A percentile compares a stretch with the other conserved stretches of the same genome.
Conservation (phyloP, 2,797 vertebrate species). For the Nyctalus aviator region DNA sequence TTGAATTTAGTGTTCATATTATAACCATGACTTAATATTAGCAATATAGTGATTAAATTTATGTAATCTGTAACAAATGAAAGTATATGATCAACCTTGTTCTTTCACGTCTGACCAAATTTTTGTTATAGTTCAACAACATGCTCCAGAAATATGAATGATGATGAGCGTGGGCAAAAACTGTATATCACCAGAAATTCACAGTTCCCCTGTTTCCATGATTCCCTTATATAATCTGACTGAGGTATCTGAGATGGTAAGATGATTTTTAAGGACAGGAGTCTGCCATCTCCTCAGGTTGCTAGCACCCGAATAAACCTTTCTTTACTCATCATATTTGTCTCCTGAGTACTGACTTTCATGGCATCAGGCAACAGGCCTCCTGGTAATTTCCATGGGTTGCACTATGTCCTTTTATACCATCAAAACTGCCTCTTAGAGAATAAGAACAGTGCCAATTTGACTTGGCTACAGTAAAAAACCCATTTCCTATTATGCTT, state of each 20-base stretch:
- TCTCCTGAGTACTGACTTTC: background rate
- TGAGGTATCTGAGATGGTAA: background rate
- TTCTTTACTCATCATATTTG: background rate
- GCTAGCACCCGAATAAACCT: background rate
- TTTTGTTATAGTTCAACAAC: background rate
- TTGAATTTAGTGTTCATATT: background rate
- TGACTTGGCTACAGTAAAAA: conserved; percentile 39
- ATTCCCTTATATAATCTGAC: background rate
- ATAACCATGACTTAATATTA: background rate
- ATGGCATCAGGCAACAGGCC: background rate
- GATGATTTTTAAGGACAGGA: background rate
- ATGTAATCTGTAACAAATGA: background rate
- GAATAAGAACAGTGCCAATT: background rate
- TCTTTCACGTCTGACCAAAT: background rate
- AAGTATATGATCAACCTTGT: background rate
- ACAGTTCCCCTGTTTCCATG: background rate
- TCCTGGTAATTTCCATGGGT: background rate
- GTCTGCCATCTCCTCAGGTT: background rate
- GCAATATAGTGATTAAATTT: background rate
- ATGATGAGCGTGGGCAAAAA: background rate
- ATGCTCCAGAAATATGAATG: background rate
- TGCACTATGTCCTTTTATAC: background rate
- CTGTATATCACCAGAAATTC: background rate
- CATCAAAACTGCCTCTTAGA: conserved; percentile 46
- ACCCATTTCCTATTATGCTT: conserved; percentile 57